Evolutionary conservation across 2,797 vertebrate genomes (phyloP), one percentile per base, ranked within the genome.

Genomic region (Sebastes reedi): DNA sequence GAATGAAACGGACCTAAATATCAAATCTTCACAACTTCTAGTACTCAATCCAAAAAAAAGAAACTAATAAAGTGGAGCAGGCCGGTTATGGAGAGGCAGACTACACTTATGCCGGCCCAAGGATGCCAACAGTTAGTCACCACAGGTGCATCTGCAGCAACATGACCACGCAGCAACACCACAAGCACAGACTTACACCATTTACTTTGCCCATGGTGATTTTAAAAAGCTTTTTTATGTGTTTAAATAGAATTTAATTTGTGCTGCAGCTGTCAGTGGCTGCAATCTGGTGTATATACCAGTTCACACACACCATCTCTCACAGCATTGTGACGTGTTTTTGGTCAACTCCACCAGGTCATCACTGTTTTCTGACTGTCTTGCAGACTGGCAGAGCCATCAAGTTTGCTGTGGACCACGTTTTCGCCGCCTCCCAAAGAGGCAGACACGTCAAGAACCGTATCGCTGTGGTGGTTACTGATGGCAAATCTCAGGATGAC

Each of bases 401-500:
- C 73, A 95, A 91, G 85, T 97, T 96, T 70, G 93, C 95, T 0
- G 95, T 95, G 30, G 90, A 96, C 72, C 95, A 96, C 2, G 95
- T 97, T 4, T 97, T 97, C 75, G 22, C 94, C 1, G 89, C 94
- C 8, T 95, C 95, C 2, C 84, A 85, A 29, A 90, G 95, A 24
- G 8, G 34, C 54, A 91, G 85, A 12, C 61, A 79, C 20, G 95
- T 95, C 39, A 96, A 96, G 90, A 96, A 96, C 86, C 95, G 93
- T 58, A 96, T 97, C 4, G 95, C 94, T 2, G 93, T 97, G 75
- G 96, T 97, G 68, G 95, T 97, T 36, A 97, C 96, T 0, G 96
- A 97, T 29, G 96, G 96, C 10, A 97, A 96, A 82, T 96, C 96
- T 32, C 96, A 97, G 87, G 96, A 96, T 22, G 95, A 97, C 16